phyloP scores from a whole-genome alignment of 2,113 vertebrate genomes.

The Phrynosoma blainvillii region DNA sequence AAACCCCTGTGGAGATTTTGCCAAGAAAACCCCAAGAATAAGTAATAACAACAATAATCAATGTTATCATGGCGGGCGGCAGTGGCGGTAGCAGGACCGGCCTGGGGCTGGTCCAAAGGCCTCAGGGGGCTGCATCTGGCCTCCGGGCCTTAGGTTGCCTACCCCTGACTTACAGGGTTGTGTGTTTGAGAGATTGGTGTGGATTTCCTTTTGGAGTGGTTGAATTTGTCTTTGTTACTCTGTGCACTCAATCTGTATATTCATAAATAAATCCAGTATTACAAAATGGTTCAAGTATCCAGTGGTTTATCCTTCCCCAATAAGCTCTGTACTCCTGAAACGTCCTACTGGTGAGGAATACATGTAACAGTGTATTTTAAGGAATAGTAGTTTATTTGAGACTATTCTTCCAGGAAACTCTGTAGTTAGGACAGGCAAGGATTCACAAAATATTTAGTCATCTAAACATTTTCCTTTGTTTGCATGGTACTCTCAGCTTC shows the following conservation, averaged over 20 bases:
- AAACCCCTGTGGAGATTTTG: too few relatives aligned
- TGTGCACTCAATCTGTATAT: neutral
- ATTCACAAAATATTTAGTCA: neutral
- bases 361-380: neutral
- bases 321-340: neutral
- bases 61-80: too few relatives aligned
- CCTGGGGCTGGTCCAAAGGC: too few relatives aligned
- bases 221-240: neutral
- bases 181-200: neutral
- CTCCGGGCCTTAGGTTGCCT: too few relatives aligned
- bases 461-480: neutral
- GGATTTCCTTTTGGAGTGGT: neutral
- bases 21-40: too few relatives aligned
- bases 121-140: too few relatives aligned
- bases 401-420: neutral
- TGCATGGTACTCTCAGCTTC: neutral
- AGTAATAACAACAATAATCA: too few relatives aligned
- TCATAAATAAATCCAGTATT: neutral
- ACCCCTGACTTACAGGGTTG: too few relatives aligned
- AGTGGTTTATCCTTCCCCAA: neutral
- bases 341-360: too few relatives aligned
- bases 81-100: too few relatives aligned
- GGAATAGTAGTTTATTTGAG: neutral
- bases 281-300: neutral
- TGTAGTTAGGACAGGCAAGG: neutral